phyloP scores from a whole-genome alignment of 2,797 vertebrate genomes.

The Phylloscopus collybita region DNA sequence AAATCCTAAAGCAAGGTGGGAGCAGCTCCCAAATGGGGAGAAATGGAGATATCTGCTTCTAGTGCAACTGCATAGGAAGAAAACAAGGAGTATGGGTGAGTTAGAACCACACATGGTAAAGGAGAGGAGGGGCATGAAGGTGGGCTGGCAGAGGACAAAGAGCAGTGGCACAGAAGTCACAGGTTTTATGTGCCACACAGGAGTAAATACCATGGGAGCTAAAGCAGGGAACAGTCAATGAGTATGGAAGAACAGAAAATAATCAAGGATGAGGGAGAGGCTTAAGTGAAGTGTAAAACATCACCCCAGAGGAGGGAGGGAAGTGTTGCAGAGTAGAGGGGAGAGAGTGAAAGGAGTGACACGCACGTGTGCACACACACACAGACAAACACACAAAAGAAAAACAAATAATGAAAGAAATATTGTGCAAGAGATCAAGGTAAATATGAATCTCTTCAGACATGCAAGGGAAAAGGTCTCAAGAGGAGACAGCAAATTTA shows the following conservation, averaged over 20 bases:
- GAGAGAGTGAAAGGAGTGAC: neutral
- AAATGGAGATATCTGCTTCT: neutral
- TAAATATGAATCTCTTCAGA: slow-evolving; percentile 37
- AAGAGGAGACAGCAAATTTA: slow-evolving; percentile 3
- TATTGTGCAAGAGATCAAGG: neutral
- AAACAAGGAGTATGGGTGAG: neutral
- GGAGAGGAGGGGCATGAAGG: neutral
- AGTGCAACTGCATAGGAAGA: neutral
- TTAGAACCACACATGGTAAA: neutral
- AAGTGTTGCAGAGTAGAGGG: neutral
- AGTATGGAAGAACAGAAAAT: neutral
- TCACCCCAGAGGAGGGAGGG: neutral
- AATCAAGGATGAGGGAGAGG: neutral
- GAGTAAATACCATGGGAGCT: neutral
- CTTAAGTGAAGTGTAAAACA: neutral
- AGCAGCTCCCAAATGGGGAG: neutral
- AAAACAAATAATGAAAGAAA: slow-evolving; percentile 9
- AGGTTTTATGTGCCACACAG: neutral
- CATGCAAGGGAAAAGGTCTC: neutral
- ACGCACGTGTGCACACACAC: accelerated
- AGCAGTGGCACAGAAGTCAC: neutral
- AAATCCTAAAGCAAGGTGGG: neutral
- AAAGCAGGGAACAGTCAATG: neutral
- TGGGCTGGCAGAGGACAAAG: neutral
- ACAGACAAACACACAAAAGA: neutral